phyloP scores from a whole-genome alignment of 2,888 invertebrate genomes.

The Calliphora vomitoria region DNA sequence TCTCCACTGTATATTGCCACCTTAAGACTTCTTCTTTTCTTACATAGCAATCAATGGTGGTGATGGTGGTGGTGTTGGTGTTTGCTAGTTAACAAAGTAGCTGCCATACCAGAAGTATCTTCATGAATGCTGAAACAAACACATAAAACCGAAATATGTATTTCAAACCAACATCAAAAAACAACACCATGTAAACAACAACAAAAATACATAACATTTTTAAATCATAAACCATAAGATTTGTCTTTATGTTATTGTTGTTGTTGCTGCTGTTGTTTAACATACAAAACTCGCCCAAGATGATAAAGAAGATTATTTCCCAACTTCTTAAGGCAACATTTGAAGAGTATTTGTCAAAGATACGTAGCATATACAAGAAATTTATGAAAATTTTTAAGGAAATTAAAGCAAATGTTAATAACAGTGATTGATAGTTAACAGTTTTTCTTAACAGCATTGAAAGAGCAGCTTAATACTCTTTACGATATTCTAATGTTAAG shows the following conservation, averaged over 20 bases:
- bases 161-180: conserved; percentile 11
- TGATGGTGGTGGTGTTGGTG: conserved; percentile 1
- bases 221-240: conserved; percentile 25
- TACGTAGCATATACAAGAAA: not conserved
- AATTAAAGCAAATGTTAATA: not conserved
- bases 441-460: not conserved
- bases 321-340: conserved; percentile 27
- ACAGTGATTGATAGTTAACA: not conserved
- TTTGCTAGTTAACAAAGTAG: conserved; percentile 34
- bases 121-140: conserved; percentile 16
- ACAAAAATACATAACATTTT: not conserved
- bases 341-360: conserved; percentile 52
- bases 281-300: conserved; percentile 1
- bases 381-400: not conserved
- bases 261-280: not conserved
- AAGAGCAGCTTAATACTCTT: not conserved
- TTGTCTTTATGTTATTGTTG: not conserved
- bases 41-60: not conserved
- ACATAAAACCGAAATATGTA: not conserved
- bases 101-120: conserved; percentile 23
- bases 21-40: not conserved
- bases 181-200: not conserved
- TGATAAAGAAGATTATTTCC: conserved; percentile 16
- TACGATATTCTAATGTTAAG: not conserved
- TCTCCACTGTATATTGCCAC: conserved; percentile 17